Evolutionary conservation across 1,140 invertebrate genomes (phyloP), one percentile per base, ranked within the genome.

Genomic region (Agrilus planipennis): DNA sequence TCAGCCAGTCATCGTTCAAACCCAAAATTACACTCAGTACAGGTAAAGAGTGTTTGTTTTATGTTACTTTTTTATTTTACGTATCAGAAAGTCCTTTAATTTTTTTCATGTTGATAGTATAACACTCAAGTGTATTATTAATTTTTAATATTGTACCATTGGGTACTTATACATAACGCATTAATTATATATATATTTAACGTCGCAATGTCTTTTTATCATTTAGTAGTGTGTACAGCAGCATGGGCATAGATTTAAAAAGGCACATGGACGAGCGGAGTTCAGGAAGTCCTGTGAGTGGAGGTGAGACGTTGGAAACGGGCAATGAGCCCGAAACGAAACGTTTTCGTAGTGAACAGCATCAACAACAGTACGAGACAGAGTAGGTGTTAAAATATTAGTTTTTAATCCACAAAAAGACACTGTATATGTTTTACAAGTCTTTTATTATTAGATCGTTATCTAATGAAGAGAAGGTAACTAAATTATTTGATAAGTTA

Each of bases 1-100:
- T 6, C 60, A 62, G 44, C 60, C 60, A 27, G 60, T 62, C 14
- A 62, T 62, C 34, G 60, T 62, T 30, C 60, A 62, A 54, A 46
- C 60, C 14, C 51, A 58, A 41, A 60, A 55, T 34, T 62, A 62
- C 53, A 51, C 57, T 35, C 55, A 56, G 23, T 61, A 59, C 39
- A 53, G 55, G 59, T 61, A 53, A 45, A n/a, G n/a, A n/a, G n/a
- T n/a, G n/a, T n/a, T n/a, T n/a, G n/a, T n/a, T n/a, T n/a, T n/a
- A n/a, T n/a, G n/a, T n/a, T n/a, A n/a, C n/a, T n/a, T n/a, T n/a
- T n/a, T n/a, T n/a, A n/a, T n/a, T n/a, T n/a, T n/a, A n/a, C n/a
- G n/a, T n/a, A n/a, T n/a, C n/a, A 39, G 37, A 12, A 20, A 18
- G 10, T 29, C 31, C 2, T 23, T 20, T 22, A 18, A 30, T 44